These are phyloP conservation scores for Pygoscelis adeliae DNA, from an alignment of 2,113 vertebrate genomes.

Conservation along the genomic window DNA sequence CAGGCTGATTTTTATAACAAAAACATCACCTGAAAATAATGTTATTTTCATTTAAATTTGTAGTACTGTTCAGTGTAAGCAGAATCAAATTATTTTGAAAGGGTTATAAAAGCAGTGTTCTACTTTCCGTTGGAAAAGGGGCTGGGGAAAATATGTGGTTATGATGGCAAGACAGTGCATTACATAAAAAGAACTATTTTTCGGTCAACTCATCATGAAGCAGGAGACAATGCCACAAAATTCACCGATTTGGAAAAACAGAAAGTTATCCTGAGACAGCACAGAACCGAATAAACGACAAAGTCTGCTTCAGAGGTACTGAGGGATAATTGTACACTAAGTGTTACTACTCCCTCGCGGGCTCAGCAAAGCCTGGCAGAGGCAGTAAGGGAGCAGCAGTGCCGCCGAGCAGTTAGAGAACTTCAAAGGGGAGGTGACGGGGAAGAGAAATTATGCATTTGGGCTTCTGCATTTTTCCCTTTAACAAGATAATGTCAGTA, in stretches of 20 bases:
- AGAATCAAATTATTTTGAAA: not conserved
- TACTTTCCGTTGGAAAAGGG: not conserved
- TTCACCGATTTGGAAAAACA: not conserved
- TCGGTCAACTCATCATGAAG: not conserved
- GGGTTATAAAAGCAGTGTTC: not conserved
- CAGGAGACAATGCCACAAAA: not conserved
- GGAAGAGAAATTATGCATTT: not conserved
- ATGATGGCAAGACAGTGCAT: not conserved
- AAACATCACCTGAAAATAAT: not conserved
- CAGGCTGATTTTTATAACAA: not conserved
- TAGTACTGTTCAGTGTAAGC: not conserved
- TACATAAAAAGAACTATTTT: not conserved
- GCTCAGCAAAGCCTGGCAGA: not conserved
- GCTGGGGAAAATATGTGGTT: not conserved
- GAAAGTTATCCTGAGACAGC: not conserved
- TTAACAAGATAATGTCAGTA: not conserved
- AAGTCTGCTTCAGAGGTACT: not conserved
- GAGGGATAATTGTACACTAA: not conserved
- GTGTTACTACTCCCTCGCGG: accelerated
- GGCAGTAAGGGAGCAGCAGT: not conserved
- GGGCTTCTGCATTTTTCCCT: not conserved
- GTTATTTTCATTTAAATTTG: not conserved
- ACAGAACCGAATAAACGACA: not conserved
- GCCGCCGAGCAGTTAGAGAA: not conserved
- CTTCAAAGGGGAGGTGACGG: not conserved